phyloP scores from a whole-genome alignment of 2,888 invertebrate genomes.

The Caenorhabditis virilis region DNA sequence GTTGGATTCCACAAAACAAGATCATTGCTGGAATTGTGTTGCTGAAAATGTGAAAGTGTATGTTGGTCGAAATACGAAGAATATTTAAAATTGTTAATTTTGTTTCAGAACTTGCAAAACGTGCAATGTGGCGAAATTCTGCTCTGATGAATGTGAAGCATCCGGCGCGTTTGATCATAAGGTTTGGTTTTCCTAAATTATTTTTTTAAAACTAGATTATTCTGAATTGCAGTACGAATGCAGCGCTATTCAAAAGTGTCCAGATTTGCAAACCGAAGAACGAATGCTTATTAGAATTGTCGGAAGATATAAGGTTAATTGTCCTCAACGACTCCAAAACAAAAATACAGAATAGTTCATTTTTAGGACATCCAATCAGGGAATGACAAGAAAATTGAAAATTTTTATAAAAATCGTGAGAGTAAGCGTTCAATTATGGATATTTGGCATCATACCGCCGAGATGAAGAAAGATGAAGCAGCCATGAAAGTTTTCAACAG shows the following conservation, averaged over 20 bases:
- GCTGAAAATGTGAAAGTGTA: conserved; percentile 39
- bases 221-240: conserved; percentile 58
- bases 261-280: conserved; percentile 58
- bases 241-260: conserved; percentile 48
- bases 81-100: not conserved
- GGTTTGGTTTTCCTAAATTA: conserved; percentile 34
- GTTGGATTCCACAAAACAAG: conserved; percentile 13
- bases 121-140: conserved; percentile 62
- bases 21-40: conserved; percentile 67
- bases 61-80: conserved; percentile 3
- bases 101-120: conserved; percentile 54
- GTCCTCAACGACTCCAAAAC: not conserved
- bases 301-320: conserved; percentile 57
- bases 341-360: too few species aligned
- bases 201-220: not conserved
- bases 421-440: conserved; percentile 63
- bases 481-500: conserved; percentile 62
- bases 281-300: conserved; percentile 65
- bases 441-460: conserved; percentile 63
- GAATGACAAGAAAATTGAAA: conserved; percentile 52
- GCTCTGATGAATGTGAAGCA: conserved; percentile 56
- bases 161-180: conserved; percentile 66
- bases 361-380: conserved; percentile 57
- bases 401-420: conserved; percentile 61
- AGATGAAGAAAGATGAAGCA: conserved; percentile 57